Evolutionary conservation across 1,140 invertebrate species (phyloP), one percentile per base, ranked within the genome.

Genomic region (Drosophila equinoxialis): DNA sequence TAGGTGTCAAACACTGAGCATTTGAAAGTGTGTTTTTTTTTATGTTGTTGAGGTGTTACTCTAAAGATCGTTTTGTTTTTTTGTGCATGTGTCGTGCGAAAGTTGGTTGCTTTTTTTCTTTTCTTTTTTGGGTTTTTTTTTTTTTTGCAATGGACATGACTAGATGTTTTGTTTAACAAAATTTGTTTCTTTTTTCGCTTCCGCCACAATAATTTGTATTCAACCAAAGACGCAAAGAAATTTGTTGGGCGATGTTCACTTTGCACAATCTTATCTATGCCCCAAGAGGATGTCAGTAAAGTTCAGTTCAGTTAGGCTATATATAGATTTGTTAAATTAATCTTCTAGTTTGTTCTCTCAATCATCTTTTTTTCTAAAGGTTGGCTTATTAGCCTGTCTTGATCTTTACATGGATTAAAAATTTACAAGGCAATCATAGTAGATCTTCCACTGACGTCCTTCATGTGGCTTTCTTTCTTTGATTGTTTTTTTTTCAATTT

Each of bases 1-100:
- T 86, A 74, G 79, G 82, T 81, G 82, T 87, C 48, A 51, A 54
- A 37, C 68, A 26, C 41, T 68, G 68, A 68, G 45, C 69, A 63
- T 71, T 87, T 81, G 75, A 82, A 87, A 87, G 79, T 78, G 60
- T 71, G 42, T 30, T 30, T 1, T 80, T 77, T 61, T 65, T 51
- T 42, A n/a, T 62, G n/a, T 74, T 37, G 23, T 42, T 61, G 39
- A 62, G 64, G 41, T 83, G 74, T 69, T 68, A 55, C 41, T 71
- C 71, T 59, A 68, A 57, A 60, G 60, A 77, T 69, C 74, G 69
- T 71, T 74, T 81, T 78, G 51, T 84, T 37, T 51, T 55, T 57
- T 30, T 6, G 6, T 70, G 66, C 26, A 62, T 76, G 48, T 61
- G 69, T 17, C 65, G 72, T 86, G 83, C 83, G 82, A 86, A 86